phyloP scores from a whole-genome alignment of 2,113 vertebrate genomes.

The Anolis sagrei region DNA sequence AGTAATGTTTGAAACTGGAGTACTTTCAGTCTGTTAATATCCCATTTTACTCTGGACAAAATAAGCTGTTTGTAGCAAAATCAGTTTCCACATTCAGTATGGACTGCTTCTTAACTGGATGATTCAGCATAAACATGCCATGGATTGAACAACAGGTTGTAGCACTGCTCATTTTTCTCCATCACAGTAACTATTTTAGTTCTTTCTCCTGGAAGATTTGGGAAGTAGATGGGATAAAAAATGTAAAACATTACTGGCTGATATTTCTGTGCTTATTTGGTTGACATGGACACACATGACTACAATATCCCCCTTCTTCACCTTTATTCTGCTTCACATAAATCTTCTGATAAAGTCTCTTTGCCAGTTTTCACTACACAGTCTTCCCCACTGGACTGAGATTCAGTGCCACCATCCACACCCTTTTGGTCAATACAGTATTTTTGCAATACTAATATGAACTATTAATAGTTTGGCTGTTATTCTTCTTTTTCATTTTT shows the following conservation, averaged over 20 bases:
- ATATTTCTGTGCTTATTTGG: neutral
- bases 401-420: slow-evolving; percentile 16
- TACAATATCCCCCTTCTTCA: too few relatives aligned
- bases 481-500: slow-evolving; percentile 4
- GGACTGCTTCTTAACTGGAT: too few relatives aligned
- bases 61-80: too few relatives aligned
- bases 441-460: neutral
- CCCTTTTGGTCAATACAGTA: slow-evolving; percentile 32
- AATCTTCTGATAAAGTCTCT: neutral
- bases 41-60: too few relatives aligned
- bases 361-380: neutral
- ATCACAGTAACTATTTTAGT: neutral
- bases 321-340: too few relatives aligned
- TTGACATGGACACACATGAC: too few relatives aligned
- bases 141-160: neutral
- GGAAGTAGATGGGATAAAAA: neutral
- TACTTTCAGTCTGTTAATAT: too few relatives aligned
- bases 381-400: neutral
- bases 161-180: slow-evolving; percentile 19
- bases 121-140: neutral
- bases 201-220: too few relatives aligned
- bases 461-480: neutral
- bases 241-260: neutral
- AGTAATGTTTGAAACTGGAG: too few relatives aligned
- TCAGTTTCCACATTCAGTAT: neutral